phyloP scores from a whole-genome alignment of 2,113 vertebrate species.

The Pteropus alecto region DNA sequence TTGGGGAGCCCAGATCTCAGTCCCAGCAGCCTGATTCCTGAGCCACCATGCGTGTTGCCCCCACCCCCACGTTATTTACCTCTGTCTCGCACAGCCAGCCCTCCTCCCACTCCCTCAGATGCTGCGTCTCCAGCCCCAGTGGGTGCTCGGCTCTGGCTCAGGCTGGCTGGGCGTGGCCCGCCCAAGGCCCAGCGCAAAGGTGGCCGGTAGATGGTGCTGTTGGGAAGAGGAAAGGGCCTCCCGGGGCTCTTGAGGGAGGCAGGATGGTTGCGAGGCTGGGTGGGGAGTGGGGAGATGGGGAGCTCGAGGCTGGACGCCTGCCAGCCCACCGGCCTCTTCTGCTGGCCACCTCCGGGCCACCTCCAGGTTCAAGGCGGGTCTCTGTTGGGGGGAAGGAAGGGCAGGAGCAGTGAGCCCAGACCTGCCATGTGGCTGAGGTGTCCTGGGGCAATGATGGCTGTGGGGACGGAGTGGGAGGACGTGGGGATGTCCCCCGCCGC shows the following conservation, averaged over 20 bases:
- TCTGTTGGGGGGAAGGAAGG: background rate
- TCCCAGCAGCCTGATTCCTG: background rate
- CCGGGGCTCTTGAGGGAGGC: background rate
- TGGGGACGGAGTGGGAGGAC: background rate
- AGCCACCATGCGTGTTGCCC: background rate
- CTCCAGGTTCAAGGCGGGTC: background rate
- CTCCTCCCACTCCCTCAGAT: background rate
- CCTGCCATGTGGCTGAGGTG: background rate
- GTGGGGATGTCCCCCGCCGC: background rate
- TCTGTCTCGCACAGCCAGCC: background rate
- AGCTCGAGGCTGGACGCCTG: background rate
- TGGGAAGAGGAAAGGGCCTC: background rate
- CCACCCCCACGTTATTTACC: background rate
- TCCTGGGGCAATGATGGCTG: background rate
- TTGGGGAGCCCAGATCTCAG: background rate
- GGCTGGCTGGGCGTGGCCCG: too few relatives aligned
- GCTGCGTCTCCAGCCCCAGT: background rate
- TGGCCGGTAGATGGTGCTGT: slow-evolving; percentile 55
- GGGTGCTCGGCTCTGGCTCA: background rate
- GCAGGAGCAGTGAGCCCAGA: background rate
- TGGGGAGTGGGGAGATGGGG: too few relatives aligned
- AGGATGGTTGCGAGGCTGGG: background rate
- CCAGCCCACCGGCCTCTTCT: background rate
- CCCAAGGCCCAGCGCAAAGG: background rate
- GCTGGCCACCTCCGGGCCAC: background rate